Conservation (phyloP, 1,140 invertebrate genomes). For the Adoxophyes honmai region DNA sequence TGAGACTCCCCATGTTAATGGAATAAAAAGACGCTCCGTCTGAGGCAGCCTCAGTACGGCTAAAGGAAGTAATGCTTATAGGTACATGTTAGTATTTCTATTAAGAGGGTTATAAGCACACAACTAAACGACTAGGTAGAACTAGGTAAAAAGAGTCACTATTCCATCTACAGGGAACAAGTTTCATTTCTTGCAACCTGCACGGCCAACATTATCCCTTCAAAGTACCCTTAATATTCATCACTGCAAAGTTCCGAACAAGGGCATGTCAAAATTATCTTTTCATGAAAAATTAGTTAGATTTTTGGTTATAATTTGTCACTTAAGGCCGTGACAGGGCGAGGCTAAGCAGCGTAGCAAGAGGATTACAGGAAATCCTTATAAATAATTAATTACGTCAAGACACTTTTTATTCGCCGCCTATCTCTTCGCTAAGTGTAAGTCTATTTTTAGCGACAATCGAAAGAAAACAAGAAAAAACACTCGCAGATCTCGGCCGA, state of each 20-base stretch:
- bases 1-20: not conserved
- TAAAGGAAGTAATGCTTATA: no score
- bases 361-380: slow-evolving; percentile 54
- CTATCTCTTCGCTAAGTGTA: slow-evolving; percentile 27
- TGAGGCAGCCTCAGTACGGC: no score
- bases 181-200: no score
- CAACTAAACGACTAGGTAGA: no score
- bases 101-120: no score
- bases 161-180: no score
- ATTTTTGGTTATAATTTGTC: slow-evolving; percentile 60
- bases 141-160: no score
- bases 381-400: slow-evolving; percentile 64
- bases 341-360: slow-evolving; percentile 36
- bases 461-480: slow-evolving; percentile 38
- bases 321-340: slow-evolving; percentile 54
- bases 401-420: slow-evolving; percentile 39
- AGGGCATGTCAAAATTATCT: slow-evolving; percentile 2
- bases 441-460: slow-evolving; percentile 46
- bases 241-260: no score
- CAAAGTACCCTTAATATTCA: no score
- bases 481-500: slow-evolving; percentile 31
- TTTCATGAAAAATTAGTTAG: slow-evolving; percentile 48
- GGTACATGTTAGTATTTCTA: no score
- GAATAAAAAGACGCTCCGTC: not conserved
- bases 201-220: no score